These are phyloP conservation scores for Camelus dromedarius DNA, from an alignment of 2,113 vertebrate species.

Conservation along the genomic window DNA sequence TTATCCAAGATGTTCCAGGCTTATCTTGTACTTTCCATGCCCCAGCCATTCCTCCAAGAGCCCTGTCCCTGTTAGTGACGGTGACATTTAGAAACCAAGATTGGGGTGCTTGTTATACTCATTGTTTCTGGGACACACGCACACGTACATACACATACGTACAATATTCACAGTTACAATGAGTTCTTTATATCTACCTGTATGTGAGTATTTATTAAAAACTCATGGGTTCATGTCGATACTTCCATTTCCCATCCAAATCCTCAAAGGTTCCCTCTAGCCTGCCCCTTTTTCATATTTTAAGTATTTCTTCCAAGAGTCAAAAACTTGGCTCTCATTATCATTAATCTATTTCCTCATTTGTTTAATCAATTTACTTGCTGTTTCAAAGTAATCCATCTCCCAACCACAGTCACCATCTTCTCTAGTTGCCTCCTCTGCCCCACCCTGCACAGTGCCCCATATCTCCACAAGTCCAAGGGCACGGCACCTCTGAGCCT, in stretches of 20 bases:
- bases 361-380: not conserved
- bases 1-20: not conserved
- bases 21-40: not conserved
- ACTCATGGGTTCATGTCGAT: not conserved
- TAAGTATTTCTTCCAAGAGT: not conserved
- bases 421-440: not conserved
- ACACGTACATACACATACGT: not conserved
- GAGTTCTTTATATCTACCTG: not conserved
- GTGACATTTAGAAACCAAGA: not conserved
- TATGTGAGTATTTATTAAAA: not conserved
- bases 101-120: not conserved
- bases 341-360: not conserved
- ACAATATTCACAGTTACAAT: not conserved
- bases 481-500: not conserved
- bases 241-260: not conserved
- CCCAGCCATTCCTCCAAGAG: not conserved
- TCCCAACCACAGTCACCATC: not conserved
- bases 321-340: not conserved
- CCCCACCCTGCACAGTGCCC: not conserved
- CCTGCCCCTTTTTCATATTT: not conserved
- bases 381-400: not conserved
- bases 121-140: not conserved
- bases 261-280: not conserved
- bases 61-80: not conserved
- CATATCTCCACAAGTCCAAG: not conserved